A percentile compares a stretch with the other conserved stretches of the same genome.
Evolutionary conservation across 2,888 invertebrate species (phyloP).

Genomic region (Drosophila merina): DNA sequence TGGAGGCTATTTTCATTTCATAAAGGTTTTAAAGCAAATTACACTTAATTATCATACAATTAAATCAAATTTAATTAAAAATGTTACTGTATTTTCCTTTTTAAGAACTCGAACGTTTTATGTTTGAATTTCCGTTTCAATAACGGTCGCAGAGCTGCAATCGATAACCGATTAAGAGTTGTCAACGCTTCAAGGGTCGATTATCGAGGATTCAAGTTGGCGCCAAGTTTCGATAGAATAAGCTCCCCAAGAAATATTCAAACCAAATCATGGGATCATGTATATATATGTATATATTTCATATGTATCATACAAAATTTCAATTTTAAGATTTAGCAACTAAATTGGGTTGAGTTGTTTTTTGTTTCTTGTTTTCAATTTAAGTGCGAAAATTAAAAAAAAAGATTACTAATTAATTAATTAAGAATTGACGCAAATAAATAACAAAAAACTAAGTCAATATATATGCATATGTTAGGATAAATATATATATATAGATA

Average conservation of each 20-base stretch:
- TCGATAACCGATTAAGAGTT: neutral
- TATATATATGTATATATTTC: constrained; percentile 73
- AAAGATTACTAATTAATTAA: constrained; percentile 41
- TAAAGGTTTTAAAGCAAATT: neutral
- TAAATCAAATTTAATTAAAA: neutral
- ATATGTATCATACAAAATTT: constrained; percentile 76
- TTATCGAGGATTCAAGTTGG: neutral
- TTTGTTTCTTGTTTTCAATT: constrained; percentile 36
- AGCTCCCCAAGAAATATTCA: neutral
- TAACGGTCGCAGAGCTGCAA: neutral
- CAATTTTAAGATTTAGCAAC: constrained; percentile 67
- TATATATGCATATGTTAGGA: constrained; percentile 42
- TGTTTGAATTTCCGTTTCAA: neutral
- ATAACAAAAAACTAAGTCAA: constrained; percentile 49
- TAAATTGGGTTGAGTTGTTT: constrained; percentile 58
- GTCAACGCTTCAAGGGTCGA: neutral
- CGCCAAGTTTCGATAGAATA: no score
- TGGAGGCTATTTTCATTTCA: neutral
- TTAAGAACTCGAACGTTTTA: neutral
- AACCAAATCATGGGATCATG: constrained; percentile 30
- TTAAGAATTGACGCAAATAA: constrained; percentile 46
- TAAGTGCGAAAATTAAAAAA: constrained; percentile 32
- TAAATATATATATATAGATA: constrained; percentile 14
- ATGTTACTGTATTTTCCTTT: neutral
- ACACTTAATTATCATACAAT: neutral